Evolutionary conservation across 2,888 invertebrate species (phyloP), one percentile per base, ranked within the genome.

Genomic region (Eupithecia abbreviata): DNA sequence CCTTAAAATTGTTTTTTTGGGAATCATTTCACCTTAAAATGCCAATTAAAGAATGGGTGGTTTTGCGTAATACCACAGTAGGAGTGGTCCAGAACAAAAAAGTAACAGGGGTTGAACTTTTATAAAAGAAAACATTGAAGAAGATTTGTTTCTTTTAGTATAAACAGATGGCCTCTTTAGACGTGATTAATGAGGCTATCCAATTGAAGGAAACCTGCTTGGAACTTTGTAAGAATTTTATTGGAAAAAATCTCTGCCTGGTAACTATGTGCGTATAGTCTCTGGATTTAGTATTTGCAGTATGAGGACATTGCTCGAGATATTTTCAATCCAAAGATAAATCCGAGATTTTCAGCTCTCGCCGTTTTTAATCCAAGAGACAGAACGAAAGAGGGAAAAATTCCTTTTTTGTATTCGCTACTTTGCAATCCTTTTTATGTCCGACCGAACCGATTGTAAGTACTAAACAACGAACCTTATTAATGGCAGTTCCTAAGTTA

Each of bases 321-420:
- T n/a, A n/a, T 55, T 55, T 55, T 55, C 55, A 55, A 55, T 55
- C 55, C n/a, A 55, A n/a, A n/a, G 58, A 58, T 58, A 58, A 58
- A 58, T 62, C 62, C 30, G 62, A 62, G 62, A 62, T 62, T 62
- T 30, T 62, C 62, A 12, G 30, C 30, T 62, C 62, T 62, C 18
- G 62, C 58, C 58, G 58, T 62, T 62, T 30, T 30, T 62, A 62
- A 62, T 62, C 62, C 62, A 30, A 30, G 30, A 62, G 62, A 62
- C 62, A 62, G 62, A 30, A 30, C 18, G 18, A 12, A 30, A 62
- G 18, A 62, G 58, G 9, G 3, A 30, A 30, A 62, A 30, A 62
- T 0, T 9, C 58, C 18, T 62, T 30, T 55, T 62, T 62, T 62
- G 6, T 58, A 58, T 18, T 30, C 62, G 62, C 12, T 62, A 10